Percentiles rank a stretch among this genome's conserved stretches.
phyloP scores from a whole-genome alignment of 1,140 invertebrate genomes.

The Branchinecta lynchi region DNA sequence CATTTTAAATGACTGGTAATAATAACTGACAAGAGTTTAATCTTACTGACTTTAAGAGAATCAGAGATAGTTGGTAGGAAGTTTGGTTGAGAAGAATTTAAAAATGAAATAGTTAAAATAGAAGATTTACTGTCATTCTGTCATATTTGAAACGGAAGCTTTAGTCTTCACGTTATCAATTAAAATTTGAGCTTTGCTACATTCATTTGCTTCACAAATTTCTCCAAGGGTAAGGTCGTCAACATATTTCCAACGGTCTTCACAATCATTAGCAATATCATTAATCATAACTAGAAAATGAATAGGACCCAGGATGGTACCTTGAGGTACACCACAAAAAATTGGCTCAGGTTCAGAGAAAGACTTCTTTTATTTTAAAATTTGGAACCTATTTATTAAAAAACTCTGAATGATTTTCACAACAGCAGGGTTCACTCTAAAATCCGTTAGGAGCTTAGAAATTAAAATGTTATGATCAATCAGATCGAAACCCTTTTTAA shows the following conservation, averaged over 20 bases:
- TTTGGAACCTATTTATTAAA: too few species aligned
- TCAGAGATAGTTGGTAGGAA: slow-evolving; percentile 6
- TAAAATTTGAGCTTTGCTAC: slow-evolving; percentile 9
- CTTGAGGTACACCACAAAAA: slow-evolving; percentile 9
- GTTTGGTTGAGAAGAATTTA: slow-evolving; percentile 1
- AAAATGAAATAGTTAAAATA: slow-evolving; percentile 10
- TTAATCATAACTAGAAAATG: too few species aligned
- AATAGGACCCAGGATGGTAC: slow-evolving; percentile 8
- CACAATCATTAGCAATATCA: too few species aligned
- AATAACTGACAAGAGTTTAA: slow-evolving; percentile 3
- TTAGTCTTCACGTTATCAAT: slow-evolving; percentile 7
- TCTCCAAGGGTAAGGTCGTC: slow-evolving; percentile 5
- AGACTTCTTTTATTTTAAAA: background rate
- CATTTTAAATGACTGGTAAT: background rate
- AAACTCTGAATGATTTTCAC: too few species aligned
- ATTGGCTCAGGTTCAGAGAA: slow-evolving; percentile 8
- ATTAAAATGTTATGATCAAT: background rate
- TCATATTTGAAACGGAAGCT: slow-evolving; percentile 6
- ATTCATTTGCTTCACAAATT: slow-evolving; percentile 10
- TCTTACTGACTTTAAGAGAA: slow-evolving; percentile 9
- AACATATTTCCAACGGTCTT: too few species aligned
- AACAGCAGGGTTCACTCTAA: too few species aligned
- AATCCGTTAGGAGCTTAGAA: slow-evolving; percentile 1
- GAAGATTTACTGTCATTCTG: slow-evolving; percentile 6
- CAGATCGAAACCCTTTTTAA: slow-evolving; percentile 6